Evolutionary conservation across 2,888 invertebrate species (phyloP).

Genomic region (Aspidiotus destructor): DNA sequence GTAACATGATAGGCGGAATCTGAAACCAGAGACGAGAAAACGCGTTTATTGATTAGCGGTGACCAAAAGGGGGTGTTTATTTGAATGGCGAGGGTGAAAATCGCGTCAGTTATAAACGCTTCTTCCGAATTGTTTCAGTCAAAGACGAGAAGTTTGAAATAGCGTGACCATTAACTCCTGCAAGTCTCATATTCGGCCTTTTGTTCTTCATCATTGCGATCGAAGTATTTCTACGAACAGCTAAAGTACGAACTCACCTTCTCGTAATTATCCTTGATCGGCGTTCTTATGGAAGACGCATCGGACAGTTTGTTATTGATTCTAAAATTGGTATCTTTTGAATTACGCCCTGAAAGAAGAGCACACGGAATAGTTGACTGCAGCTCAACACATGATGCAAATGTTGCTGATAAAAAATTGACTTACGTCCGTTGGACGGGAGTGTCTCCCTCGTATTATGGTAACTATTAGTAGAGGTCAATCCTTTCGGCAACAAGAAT

Average conservation of each 20-base stretch:
- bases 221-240: not conserved
- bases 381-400: not conserved
- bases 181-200: slow-evolving; percentile 9
- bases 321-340: slow-evolving; percentile 1
- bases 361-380: not conserved
- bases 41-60: not conserved
- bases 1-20: slow-evolving; percentile 35
- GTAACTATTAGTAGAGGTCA: slow-evolving; percentile 12
- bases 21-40: not conserved
- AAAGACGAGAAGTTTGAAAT: slow-evolving; percentile 4
- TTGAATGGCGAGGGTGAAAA: too few relatives aligned
- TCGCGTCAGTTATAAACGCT: not conserved
- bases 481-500: slow-evolving; percentile 19
- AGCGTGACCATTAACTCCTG: not conserved
- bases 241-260: too few relatives aligned
- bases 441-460: not conserved
- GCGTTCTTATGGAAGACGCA: not conserved
- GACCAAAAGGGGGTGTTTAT: too few relatives aligned
- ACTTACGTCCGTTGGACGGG: too few relatives aligned
- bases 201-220: slow-evolving; percentile 6
- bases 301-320: not conserved
- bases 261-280: too few relatives aligned
- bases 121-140: not conserved
- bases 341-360: not conserved
- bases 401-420: too few relatives aligned